Conservation (phyloP, 2,888 invertebrate species). For the Magallana nippona region DNA sequence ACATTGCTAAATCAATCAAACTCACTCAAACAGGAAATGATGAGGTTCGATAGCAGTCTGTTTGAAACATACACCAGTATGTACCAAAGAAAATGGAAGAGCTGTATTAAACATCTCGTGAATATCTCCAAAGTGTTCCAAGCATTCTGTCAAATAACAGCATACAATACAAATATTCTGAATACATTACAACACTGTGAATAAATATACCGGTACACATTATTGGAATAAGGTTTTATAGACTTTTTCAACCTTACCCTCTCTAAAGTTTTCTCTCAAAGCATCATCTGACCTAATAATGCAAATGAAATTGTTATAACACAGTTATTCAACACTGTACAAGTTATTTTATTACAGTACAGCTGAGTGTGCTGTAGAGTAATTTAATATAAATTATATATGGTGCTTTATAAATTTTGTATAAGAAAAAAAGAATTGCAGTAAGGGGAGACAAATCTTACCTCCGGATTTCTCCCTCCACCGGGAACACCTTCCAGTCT, state of each 20-base stretch:
- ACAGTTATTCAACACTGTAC: not conserved
- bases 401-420: no score
- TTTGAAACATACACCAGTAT: constrained; percentile 44
- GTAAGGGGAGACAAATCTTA: not conserved
- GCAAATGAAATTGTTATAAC: not conserved
- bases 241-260: not conserved
- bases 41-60: constrained; percentile 12
- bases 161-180: not conserved
- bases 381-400: no score
- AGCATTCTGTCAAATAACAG: constrained; percentile 41
- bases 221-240: no score
- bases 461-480: constrained; percentile 34
- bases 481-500: constrained; percentile 63
- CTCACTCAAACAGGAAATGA: constrained; percentile 48
- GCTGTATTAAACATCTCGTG: constrained; percentile 45
- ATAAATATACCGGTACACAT: no score
- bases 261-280: constrained; percentile 10
- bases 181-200: not conserved
- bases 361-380: not conserved
- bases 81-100: constrained; percentile 53
- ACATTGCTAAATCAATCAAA: constrained; percentile 10
- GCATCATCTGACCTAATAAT: constrained; percentile 2
- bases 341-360: not conserved
- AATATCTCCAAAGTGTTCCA: constrained; percentile 43
- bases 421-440: no score